Percentiles rank a stretch among this genome's conserved stretches.
Conservation (phyloP, 2,113 vertebrate genomes). For the Otolemur garnettii region DNA sequence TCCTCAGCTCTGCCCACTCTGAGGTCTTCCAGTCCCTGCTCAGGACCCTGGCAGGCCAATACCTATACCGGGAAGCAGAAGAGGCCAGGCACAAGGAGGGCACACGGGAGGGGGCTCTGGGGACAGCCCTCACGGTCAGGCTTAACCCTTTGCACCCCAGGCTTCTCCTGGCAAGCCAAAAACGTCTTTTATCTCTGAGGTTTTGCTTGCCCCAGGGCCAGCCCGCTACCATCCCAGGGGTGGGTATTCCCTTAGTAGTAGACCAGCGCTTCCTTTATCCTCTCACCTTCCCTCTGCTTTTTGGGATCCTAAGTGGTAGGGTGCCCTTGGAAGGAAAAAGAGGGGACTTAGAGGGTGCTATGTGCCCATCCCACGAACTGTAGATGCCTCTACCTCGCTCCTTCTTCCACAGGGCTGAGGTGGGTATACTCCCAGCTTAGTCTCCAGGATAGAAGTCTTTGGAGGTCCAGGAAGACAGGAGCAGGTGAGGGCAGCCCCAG, state of each 20-base stretch:
- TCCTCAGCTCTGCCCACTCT: not conserved
- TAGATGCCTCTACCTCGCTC: not conserved
- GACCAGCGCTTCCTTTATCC: slow-evolving; percentile 23
- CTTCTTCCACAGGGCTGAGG: not conserved
- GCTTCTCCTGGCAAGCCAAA: slow-evolving; percentile 9
- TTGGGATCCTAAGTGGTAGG: not conserved
- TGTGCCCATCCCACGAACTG: not conserved
- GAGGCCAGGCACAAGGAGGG: not conserved
- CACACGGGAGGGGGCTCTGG: not conserved
- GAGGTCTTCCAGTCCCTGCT: not conserved
- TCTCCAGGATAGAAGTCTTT: not conserved
- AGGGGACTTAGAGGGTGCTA: not conserved
- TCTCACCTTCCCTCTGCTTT: not conserved
- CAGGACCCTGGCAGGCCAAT: not conserved
- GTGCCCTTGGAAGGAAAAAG: slow-evolving; percentile 38
- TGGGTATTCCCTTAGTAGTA: not conserved
- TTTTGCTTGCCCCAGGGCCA: not conserved
- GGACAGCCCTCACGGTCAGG: slow-evolving; percentile 8
- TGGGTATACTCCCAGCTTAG: not conserved
- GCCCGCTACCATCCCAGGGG: not conserved
- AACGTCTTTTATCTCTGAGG: not conserved
- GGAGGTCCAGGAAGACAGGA: not conserved
- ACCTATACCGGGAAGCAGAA: not conserved
- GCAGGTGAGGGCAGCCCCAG: not conserved
- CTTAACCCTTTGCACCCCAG: slow-evolving; percentile 70